Evolutionary conservation across 2,113 vertebrate species (phyloP), one percentile per base, ranked within the genome.

Genomic region (Neomonachus schauinslandi): DNA sequence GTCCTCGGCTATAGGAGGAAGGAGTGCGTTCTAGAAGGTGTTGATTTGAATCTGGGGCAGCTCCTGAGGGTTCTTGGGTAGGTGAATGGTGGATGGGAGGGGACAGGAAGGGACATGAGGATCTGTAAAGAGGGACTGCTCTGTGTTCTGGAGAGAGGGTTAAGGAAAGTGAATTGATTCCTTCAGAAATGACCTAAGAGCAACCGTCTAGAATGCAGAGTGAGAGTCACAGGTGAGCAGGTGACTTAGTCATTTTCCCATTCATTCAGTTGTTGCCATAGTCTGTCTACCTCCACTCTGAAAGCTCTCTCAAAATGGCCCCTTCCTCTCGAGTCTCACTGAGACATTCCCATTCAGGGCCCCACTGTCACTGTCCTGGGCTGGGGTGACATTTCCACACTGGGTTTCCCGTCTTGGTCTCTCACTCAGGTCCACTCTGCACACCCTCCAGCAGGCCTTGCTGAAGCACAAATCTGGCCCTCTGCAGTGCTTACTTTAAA

Each of bases 241-340:
- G 24, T 8, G 18, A 39, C 69, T 51, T 14, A 0, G 21, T 18
- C 42, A 13, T 46, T 19, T 33, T n/a, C 28, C 2, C 1, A 22
- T 15, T 12, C 21, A 1, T 1, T 18, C 7, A 6, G 24, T 2
- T 21, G 19, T 15, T 3, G 19, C 19, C 36, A 0, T 0, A 0
- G 5, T 16, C 11, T 2, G 5, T 22, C 39, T 3, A 24, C 7
- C 5, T 33, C 31, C 0, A 3, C 3, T 7, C 1, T 31, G 42
- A 31, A 63, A 36, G 9, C 1, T 22, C 31, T 76, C 90, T 53
- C 16, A 19, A n/a, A 49, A 2, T 4, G 33, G 33, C 2, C 31
- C 10, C 49, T 93, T 46, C 11, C 15, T 36, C 24, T 76, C 31
- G 31, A 11, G 46, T 10, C 24, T 85, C 0, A 0, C 28, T 57